Conservation (phyloP, 2,888 invertebrate genomes). For the Hyppa rectilinea region DNA sequence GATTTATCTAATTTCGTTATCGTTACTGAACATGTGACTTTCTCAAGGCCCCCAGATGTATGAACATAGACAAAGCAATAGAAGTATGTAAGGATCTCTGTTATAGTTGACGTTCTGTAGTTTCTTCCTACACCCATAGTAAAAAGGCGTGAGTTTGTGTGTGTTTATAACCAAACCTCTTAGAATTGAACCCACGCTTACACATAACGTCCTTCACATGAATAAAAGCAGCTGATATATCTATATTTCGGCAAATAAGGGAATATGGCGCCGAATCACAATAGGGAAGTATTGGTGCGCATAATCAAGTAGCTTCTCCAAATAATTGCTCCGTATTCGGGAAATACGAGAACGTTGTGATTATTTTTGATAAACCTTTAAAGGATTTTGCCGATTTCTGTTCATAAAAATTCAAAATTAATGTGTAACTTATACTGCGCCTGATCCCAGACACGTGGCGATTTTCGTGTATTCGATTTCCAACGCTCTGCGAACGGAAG, state of each 20-base stretch:
- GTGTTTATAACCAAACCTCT: neutral
- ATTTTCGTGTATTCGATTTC: neutral
- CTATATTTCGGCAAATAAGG: constrained; percentile 26
- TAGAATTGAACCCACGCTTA: neutral
- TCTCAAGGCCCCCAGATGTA: no score
- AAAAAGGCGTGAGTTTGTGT: no score
- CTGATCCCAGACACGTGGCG: no score
- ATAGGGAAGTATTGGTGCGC: constrained; percentile 33
- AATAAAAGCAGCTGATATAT: constrained; percentile 10
- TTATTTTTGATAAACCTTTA: constrained; percentile 19
- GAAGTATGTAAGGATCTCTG: no score
- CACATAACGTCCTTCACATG: neutral
- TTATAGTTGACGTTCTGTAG: no score
- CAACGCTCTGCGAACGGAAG: no score
- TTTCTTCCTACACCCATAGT: no score
- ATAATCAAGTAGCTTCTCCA: constrained; percentile 27
- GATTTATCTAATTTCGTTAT: no score
- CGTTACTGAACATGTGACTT: no score
- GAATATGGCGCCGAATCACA: constrained; percentile 36
- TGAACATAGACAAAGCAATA: no score
- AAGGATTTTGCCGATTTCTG: neutral
- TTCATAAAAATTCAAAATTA: no score
- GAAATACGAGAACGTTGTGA: constrained; percentile 6
- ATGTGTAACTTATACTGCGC: no score
- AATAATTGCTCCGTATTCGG: constrained; percentile 47